A percentile compares a stretch with the other conserved stretches of the same genome.
Conservation (phyloP, 2,113 vertebrate species). For the Lepidiolamprologus cunningtoni region DNA sequence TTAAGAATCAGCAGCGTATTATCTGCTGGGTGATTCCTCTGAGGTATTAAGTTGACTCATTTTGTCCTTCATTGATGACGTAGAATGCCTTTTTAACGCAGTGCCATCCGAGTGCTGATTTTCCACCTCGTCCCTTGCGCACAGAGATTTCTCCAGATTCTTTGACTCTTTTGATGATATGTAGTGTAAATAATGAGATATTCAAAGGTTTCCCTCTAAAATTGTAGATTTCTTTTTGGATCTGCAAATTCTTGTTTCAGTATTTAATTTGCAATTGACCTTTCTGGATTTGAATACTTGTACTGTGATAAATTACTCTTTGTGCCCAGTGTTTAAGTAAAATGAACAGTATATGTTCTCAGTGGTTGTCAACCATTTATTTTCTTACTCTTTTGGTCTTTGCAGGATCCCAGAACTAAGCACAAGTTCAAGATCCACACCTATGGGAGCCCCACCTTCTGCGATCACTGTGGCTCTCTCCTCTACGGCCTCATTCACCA, state of each 20-base stretch:
- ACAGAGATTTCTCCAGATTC: not conserved
- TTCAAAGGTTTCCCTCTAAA: not conserved
- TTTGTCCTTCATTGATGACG: not conserved
- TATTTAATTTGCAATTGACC: not conserved
- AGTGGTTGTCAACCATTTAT: not conserved
- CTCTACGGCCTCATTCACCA: conserved; percentile 95
- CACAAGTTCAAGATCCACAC: conserved; percentile 99
- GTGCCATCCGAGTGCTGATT: not conserved
- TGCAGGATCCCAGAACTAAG: conserved; percentile 92
- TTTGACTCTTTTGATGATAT: not conserved
- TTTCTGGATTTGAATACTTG: not conserved
- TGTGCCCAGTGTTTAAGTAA: not conserved
- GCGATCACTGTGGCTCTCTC: conserved; percentile 92
- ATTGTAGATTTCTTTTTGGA: not conserved
- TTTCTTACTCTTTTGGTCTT: not conserved
- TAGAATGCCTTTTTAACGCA: not conserved
- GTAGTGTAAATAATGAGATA: not conserved
- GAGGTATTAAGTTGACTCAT: not conserved
- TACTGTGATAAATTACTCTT: not conserved
- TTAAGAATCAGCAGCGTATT: not conserved
- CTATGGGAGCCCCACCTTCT: conserved; percentile 93
- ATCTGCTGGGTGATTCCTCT: not conserved
- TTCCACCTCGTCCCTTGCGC: not conserved
- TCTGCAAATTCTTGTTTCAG: not conserved
- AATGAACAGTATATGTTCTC: not conserved